Percentiles rank a stretch among this genome's conserved stretches.
Evolutionary conservation across 2,888 invertebrate species (phyloP).

Genomic region (Argyra leucocephala): DNA sequence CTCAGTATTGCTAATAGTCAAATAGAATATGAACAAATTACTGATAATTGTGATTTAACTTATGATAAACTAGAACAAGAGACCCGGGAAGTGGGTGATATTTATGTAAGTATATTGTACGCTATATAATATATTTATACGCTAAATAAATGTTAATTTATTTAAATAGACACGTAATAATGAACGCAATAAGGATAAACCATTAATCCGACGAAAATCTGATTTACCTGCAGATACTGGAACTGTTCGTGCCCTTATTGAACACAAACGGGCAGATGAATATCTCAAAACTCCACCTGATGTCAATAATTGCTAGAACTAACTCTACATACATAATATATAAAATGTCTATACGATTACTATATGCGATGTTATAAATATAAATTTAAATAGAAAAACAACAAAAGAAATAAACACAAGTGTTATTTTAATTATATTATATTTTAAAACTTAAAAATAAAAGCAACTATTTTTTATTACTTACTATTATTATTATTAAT

Average conservation of each 20-base stretch:
- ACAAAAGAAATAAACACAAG: background rate
- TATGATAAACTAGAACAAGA: constrained; percentile 67
- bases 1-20: constrained; percentile 40
- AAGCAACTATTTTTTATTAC: background rate
- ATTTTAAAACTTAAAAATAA: background rate
- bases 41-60: constrained; percentile 56
- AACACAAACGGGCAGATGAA: constrained; percentile 87
- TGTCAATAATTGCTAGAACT: constrained; percentile 71
- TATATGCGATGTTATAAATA: background rate
- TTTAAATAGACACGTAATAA: constrained; percentile 31
- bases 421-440: background rate
- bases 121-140: too few relatives aligned
- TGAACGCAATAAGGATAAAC: constrained; percentile 69
- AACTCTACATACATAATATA: background rate
- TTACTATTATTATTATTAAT: background rate
- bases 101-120: constrained; percentile 10
- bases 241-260: constrained; percentile 82
- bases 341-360: background rate
- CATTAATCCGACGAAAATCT: constrained; percentile 85
- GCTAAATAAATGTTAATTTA: too few relatives aligned
- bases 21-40: constrained; percentile 41
- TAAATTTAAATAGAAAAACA: background rate
- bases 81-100: constrained; percentile 23
- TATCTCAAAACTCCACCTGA: constrained; percentile 78
- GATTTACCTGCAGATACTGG: constrained; percentile 89